Evolutionary conservation across 2,113 vertebrate species (phyloP).

Genomic region (Amphiprion ocellaris): DNA sequence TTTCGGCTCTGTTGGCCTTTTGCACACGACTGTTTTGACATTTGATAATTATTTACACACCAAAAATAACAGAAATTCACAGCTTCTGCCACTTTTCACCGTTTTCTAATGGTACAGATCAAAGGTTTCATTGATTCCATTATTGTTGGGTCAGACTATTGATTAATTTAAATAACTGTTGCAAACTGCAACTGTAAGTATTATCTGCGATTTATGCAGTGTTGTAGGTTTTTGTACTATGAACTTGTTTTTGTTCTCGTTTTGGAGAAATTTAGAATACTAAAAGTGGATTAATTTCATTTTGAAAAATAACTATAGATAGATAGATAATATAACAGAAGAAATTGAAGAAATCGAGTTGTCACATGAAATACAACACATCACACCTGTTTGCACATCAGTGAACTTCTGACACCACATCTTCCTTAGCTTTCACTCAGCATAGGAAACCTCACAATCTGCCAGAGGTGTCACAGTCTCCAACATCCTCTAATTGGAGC

Average conservation of each 20-base stretch:
- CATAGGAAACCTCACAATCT: conserved; percentile 23
- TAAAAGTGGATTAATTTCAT: too few species aligned
- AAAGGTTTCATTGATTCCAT: too few species aligned
- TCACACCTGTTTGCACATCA: conserved; percentile 33
- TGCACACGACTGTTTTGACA: background rate
- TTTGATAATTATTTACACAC: background rate
- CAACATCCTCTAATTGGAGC: conserved; percentile 65
- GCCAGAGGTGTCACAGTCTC: conserved; percentile 42
- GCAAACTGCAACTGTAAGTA: too few species aligned
- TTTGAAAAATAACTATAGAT: too few species aligned
- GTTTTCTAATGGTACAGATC: background rate
- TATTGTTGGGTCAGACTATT: too few species aligned
- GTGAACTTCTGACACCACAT: conserved; percentile 26
- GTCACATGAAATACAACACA: background rate
- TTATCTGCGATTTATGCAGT: too few species aligned
- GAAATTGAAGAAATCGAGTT: background rate
- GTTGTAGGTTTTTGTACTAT: too few species aligned
- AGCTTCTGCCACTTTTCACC: background rate
- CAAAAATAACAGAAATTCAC: background rate
- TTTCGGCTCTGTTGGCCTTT: background rate
- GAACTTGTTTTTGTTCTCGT: too few species aligned
- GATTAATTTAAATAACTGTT: too few species aligned
- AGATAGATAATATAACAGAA: background rate
- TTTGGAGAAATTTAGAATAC: too few species aligned
- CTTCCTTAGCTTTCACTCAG: conserved; percentile 37